Conservation (phyloP, 2,797 vertebrate species). For the Tinamus major region DNA sequence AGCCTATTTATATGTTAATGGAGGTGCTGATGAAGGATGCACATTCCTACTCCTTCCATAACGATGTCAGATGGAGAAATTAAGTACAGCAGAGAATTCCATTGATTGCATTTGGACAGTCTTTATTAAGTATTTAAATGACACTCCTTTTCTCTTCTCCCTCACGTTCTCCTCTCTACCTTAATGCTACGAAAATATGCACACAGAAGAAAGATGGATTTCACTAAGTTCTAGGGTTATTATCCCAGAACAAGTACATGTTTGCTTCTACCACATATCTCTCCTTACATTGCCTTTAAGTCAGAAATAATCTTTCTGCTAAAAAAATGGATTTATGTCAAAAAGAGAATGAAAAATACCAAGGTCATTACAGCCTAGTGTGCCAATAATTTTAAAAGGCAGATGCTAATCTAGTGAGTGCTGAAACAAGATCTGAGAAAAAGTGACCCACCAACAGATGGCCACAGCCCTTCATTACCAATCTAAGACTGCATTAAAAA, state of each 20-base stretch:
- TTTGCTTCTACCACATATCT: neutral
- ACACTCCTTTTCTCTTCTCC: neutral
- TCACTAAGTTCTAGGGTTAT: neutral
- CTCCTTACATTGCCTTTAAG: neutral
- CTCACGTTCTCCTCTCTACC: neutral
- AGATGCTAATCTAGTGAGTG: neutral
- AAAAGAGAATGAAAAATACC: neutral
- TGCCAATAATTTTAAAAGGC: neutral
- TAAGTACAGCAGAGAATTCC: neutral
- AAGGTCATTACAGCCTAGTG: neutral
- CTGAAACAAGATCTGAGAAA: neutral
- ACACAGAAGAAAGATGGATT: neutral
- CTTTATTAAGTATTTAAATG: neutral
- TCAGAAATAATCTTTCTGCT: neutral
- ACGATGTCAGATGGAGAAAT: neutral
- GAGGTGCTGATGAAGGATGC: neutral
- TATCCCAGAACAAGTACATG: neutral
- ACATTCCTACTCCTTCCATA: neutral
- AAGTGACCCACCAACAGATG: slow-evolving; percentile 18
- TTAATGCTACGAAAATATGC: neutral
- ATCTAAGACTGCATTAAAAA: neutral
- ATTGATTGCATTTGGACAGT: neutral
- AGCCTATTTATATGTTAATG: neutral
- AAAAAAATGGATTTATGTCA: neutral
- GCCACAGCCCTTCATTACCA: slow-evolving; percentile 31